Percentiles rank a stretch among this genome's conserved stretches.
These are phyloP conservation scores for Phrynocephalus versicolor DNA, from an alignment of 2,113 vertebrate species.

Conservation along the genomic window DNA sequence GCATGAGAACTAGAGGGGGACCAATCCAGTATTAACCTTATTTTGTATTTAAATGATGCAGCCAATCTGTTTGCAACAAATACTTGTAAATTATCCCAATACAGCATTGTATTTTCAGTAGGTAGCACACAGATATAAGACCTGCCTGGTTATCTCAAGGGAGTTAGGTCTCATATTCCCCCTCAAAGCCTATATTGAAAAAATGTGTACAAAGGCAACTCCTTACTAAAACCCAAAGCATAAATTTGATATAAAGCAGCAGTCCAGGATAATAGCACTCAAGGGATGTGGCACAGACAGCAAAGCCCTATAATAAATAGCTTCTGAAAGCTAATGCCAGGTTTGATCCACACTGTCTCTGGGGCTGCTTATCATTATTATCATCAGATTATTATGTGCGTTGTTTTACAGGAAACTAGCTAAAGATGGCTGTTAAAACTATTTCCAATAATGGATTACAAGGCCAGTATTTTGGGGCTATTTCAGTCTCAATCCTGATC, in stretches of 20 bases:
- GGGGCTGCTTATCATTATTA: constrained; percentile 58
- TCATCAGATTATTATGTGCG: constrained; percentile 40
- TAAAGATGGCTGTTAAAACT: constrained; percentile 51
- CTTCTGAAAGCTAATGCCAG: constrained; percentile 36
- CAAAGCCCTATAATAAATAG: constrained; percentile 42
- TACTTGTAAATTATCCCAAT: constrained; percentile 6
- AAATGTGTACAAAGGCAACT: constrained; percentile 39
- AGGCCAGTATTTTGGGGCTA: constrained; percentile 42
- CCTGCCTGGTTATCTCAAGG: constrained; percentile 20
- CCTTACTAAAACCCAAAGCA: constrained; percentile 58
- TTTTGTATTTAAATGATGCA: neutral
- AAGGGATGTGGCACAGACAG: constrained; percentile 46
- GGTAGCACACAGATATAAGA: constrained; percentile 51
- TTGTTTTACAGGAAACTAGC: constrained; percentile 61
- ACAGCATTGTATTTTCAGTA: constrained; percentile 51
- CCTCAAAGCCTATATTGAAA: constrained; percentile 44
- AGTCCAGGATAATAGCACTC: constrained; percentile 38
- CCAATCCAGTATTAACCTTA: constrained; percentile 9
- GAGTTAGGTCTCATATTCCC: constrained; percentile 43
- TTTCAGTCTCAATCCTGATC: constrained; percentile 61
- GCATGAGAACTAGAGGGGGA: neutral
- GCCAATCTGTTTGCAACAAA: constrained; percentile 12
- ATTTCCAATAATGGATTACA: constrained; percentile 58
- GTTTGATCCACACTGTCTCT: constrained; percentile 56
- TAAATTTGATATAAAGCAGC: constrained; percentile 50